These are phyloP conservation scores for Pholis gunnellus DNA, from an alignment of 2,113 vertebrate species.

Conservation along the genomic window DNA sequence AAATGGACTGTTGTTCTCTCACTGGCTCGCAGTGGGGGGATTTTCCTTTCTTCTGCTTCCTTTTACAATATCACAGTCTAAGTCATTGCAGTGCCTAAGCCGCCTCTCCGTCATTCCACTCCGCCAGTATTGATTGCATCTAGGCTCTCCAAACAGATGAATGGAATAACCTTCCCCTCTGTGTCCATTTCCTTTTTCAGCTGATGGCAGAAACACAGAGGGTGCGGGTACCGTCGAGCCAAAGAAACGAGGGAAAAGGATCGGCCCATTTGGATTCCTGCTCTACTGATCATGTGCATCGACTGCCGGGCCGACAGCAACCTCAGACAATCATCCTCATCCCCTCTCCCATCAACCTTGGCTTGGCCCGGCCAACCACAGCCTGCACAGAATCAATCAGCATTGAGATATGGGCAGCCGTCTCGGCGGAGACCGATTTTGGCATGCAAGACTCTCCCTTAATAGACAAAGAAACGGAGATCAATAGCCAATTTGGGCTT, in stretches of 20 bases:
- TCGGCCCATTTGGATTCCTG: slow-evolving; percentile 48
- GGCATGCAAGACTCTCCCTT: slow-evolving; percentile 74
- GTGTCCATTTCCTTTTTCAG: slow-evolving; percentile 48
- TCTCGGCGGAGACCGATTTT: slow-evolving; percentile 65
- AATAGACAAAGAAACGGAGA: slow-evolving; percentile 79
- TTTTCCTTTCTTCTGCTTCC: slow-evolving; percentile 52
- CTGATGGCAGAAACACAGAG: slow-evolving; percentile 42
- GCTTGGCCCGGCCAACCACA: slow-evolving; percentile 50
- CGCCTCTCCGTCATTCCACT: slow-evolving; percentile 48
- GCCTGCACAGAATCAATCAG: slow-evolving; percentile 77
- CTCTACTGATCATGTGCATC: slow-evolving; percentile 70
- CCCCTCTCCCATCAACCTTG: slow-evolving; percentile 59
- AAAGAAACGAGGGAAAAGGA: slow-evolving; percentile 32
- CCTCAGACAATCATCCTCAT: slow-evolving; percentile 67
- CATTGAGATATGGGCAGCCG: slow-evolving; percentile 73
- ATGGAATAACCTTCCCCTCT: slow-evolving; percentile 56
- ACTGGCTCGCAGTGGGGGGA: slow-evolving; percentile 50
- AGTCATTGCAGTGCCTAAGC: slow-evolving; percentile 36
- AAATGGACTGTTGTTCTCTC: slow-evolving; percentile 41
- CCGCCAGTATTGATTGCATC: slow-evolving; percentile 69
- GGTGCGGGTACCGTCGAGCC: background rate
- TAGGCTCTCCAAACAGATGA: slow-evolving; percentile 57
- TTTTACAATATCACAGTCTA: slow-evolving; percentile 44
- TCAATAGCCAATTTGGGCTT: slow-evolving; percentile 86
- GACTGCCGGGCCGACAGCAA: slow-evolving; percentile 51